These are phyloP conservation scores for Thinocorus orbignyianus DNA, from an alignment of 2,113 vertebrate genomes.

Conservation along the genomic window DNA sequence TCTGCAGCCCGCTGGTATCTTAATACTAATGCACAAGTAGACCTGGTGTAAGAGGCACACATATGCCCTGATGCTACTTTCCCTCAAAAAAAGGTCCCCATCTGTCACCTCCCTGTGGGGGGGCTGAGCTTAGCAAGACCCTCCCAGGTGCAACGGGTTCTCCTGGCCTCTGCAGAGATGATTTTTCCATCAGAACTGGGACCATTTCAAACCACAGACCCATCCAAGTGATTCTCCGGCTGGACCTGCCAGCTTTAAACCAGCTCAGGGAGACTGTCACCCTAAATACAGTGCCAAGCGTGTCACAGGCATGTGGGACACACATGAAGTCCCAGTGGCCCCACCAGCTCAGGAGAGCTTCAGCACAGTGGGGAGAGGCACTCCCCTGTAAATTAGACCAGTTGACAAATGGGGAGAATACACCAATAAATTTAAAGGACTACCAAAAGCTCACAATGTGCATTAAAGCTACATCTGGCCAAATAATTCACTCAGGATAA, in stretches of 20 bases:
- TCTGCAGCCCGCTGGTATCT: not conserved
- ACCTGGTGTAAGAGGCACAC: fast-evolving
- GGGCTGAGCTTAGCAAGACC: not conserved
- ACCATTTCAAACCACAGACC: not conserved
- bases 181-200: not conserved
- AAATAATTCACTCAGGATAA: conserved; percentile 39
- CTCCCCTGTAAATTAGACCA: not conserved
- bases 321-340: fast-evolving
- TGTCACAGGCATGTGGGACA: not conserved
- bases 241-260: fast-evolving
- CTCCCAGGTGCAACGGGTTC: not conserved
- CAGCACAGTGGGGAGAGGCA: fast-evolving
- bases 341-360: not conserved
- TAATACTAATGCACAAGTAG: fast-evolving
- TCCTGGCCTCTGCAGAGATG: not conserved
- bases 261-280: not conserved
- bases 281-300: fast-evolving
- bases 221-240: not conserved
- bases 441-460: not conserved
- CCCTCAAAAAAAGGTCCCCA: not conserved
- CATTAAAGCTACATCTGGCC: conserved; percentile 32
- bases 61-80: fast-evolving
- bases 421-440: not conserved
- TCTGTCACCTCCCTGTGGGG: not conserved
- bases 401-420: not conserved